Evolutionary conservation across 1,140 invertebrate species (phyloP), one percentile per base, ranked within the genome.

Genomic region (Pachyrhynchus sulphureomaculatus): DNA sequence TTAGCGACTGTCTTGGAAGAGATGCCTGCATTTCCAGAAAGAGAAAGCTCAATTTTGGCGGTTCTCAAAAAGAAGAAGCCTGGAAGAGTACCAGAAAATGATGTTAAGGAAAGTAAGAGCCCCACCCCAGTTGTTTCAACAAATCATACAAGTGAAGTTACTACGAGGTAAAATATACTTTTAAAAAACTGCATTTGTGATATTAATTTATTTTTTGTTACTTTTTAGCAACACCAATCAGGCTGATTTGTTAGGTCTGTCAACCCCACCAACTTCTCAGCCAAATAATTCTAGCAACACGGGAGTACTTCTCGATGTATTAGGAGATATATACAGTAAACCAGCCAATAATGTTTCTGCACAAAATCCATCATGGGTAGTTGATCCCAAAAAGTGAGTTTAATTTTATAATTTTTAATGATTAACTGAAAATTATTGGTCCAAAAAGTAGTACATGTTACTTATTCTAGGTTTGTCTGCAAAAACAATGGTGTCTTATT

Each of bases 11-110:
- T 99, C 52, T 81, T 99, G 48, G 98, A 99, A 84, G 97, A 99
- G 83, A 99, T 99, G 98, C 98, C 98, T 47, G 96, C 97, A 42
- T 99, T 99, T 80, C 95, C 97, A 2, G 98, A 99, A 80, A 85
- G 96, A 71, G 97, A 99, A 81, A 98, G 95, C 44, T 98, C 95
- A 2, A 95, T 99, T 73, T 84, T 98, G 52, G 95, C 96, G 41
- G 89, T 99, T 59, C 84, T 99, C 65, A 99, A 99, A 80, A 98
- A 98, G 79, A 98, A 99, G 78, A 98, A 98, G 72, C 93, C 93
- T 4, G 94, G 93, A 5, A 81, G 92, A 48, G 88, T 94, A 60
- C 89, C 91, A 12, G 92, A 94, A 72, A 89, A 86, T 77, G 90
- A 92, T 74, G 86, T 90, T 13, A 83, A 88, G 66, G 87, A 90